These are phyloP conservation scores for Cryptocephalus primarius DNA, from an alignment of 2,888 invertebrate genomes.

Conservation along the genomic window DNA sequence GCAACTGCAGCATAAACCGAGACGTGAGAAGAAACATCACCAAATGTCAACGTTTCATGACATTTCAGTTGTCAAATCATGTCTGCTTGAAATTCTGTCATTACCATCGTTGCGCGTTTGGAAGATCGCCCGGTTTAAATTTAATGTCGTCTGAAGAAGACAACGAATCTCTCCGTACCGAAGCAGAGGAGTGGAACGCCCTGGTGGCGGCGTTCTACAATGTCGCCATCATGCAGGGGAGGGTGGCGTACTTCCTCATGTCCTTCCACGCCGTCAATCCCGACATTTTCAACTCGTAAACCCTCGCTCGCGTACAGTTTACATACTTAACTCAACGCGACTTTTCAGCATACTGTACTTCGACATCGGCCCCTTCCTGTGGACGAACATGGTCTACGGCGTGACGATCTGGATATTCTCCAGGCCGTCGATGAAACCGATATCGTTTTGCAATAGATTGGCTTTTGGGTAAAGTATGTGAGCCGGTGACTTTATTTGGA, in stretches of 20 bases:
- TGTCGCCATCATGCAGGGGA: constrained; percentile 28
- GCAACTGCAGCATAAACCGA: no score
- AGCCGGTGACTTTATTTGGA: no score
- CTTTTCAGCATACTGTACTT: constrained; percentile 7
- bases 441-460: constrained; percentile 1
- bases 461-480: no score
- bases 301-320: not conserved
- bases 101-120: no score
- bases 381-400: constrained; percentile 22
- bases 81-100: no score
- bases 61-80: no score
- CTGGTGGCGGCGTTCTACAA: constrained; percentile 14
- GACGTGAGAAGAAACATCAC: no score
- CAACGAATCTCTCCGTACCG: not conserved
- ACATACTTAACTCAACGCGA: not conserved
- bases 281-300: constrained; percentile 21
- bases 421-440: constrained; percentile 15
- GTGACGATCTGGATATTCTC: constrained; percentile 16
- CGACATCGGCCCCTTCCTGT: constrained; percentile 13
- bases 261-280: constrained; percentile 31
- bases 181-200: constrained; percentile 8
- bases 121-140: no score
- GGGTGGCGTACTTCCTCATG: constrained; percentile 31
- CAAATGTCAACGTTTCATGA: no score
- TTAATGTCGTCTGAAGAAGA: no score